phyloP scores from a whole-genome alignment of 2,888 invertebrate species.

The Sinotaia quadrata region DNA sequence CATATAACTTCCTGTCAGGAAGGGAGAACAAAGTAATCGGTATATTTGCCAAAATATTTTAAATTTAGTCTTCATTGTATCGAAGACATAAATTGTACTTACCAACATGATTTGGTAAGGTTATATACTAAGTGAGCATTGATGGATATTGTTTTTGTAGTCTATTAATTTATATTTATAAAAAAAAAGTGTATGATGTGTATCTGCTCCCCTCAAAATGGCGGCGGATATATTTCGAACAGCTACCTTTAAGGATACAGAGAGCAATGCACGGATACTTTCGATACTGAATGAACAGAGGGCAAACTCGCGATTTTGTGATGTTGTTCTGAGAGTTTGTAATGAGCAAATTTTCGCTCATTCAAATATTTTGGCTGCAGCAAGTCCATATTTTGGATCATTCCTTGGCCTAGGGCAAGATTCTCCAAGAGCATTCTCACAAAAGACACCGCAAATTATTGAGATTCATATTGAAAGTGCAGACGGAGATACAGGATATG shows the following conservation, averaged over 20 bases:
- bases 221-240: slow-evolving; percentile 35
- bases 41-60: no score
- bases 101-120: no score
- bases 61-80: no score
- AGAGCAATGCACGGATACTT: slow-evolving; percentile 42
- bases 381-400: slow-evolving; percentile 66
- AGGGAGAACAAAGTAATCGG: no score
- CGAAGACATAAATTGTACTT: no score
- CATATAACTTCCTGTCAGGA: no score
- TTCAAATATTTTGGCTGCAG: slow-evolving; percentile 68
- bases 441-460: slow-evolving; percentile 66
- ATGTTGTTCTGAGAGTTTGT: slow-evolving; percentile 67
- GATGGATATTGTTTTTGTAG: no score
- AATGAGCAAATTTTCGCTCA: slow-evolving; percentile 65
- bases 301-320: slow-evolving; percentile 61
- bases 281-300: slow-evolving; percentile 58
- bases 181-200: slow-evolving; percentile 5
- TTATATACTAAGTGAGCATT: no score
- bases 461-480: slow-evolving; percentile 68
- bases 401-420: slow-evolving; percentile 63
- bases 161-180: no score
- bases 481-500: slow-evolving; percentile 55
- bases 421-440: slow-evolving; percentile 66
- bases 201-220: slow-evolving; percentile 51
- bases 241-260: slow-evolving; percentile 44